Base-by-base conservation (phyloP, 2,113 vertebrate genomes). In the Bothrops jararaca region DNA sequence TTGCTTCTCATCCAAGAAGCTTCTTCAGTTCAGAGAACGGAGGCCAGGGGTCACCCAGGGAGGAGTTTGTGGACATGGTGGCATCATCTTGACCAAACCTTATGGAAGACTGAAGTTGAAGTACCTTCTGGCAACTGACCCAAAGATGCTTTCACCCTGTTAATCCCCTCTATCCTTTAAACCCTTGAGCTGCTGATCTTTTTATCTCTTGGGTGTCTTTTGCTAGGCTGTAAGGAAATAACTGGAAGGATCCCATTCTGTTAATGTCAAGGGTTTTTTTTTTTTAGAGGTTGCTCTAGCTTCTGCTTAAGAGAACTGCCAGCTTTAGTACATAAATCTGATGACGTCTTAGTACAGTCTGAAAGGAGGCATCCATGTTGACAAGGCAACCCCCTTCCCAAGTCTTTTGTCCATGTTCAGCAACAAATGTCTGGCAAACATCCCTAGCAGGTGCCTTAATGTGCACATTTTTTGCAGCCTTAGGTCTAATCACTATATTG, bases 291-390 rank as follows among this genome's bases (percentile, higher is more conserved):
- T 91, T 85, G 86, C 95, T 88, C 91, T 94, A 95, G 92, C 94
- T 94, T 92, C 92, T 80, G 42, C 95, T 60, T 1, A 94, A 88
- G 93, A 94, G 95, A 96, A 94, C 96, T 96, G 95, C 96, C 96
- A 96, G 92, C 94, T 93, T 94, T 96, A 97, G 96, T 94, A 89
- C 95, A 94, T 93, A 94, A 90, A 94, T 58, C 87, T 94, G 96
- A 97, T 94, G 95, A 96, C 95, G 94, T 92, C 95, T 96, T 95
- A 95, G 94, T 94, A 93, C 94, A 96, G 96, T 95, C 93, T 95
- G 91, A 7, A 0, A 91, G 48, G 95, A 92, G 87, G 94, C 0
- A 45, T 92, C 7, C 2, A 88, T 92, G 92, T 88, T 42, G 9
- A 48, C 0, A 5, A 12, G 57, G 0, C 64, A 42, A 93, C 90